Evolutionary conservation across 1,140 invertebrate species (phyloP).

Genomic region (Drosophila kanapiae): DNA sequence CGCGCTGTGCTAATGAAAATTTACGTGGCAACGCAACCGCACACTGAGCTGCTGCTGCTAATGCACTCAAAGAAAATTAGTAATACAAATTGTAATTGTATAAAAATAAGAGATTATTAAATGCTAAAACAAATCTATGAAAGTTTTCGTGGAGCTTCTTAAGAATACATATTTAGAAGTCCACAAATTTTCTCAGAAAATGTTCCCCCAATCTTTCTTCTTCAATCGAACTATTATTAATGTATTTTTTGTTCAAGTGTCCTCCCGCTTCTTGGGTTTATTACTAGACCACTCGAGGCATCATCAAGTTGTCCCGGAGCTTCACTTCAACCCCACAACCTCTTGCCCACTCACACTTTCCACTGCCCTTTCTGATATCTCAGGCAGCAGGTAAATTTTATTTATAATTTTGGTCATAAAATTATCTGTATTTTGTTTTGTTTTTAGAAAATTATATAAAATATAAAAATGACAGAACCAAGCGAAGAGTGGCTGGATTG

Average conservation of each 20-base stretch:
- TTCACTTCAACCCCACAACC: conserved; percentile 5
- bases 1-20: conserved; percentile 80
- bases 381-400: conserved; percentile 2
- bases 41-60: conserved; percentile 50
- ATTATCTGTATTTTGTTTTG: conserved; percentile 1
- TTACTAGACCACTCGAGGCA: conserved; percentile 29
- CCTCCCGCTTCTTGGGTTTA: conserved; percentile 35
- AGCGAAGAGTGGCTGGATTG: conserved; percentile 44
- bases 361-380: not conserved
- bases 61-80: not conserved
- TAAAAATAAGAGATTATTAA: not conserved
- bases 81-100: no score
- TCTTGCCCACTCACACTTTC: not conserved
- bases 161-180: not conserved
- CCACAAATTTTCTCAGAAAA: not conserved
- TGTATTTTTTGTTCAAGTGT: not conserved
- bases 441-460: conserved; percentile 5
- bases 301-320: conserved; percentile 26
- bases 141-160: not conserved
- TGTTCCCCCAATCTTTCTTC: not conserved
- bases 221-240: no score
- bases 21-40: conserved; percentile 73
- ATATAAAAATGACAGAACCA: conserved; percentile 27
- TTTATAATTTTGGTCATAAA: conserved; percentile 4
- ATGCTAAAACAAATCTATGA: no score